A percentile compares a stretch with the other conserved stretches of the same genome.
Conservation (phyloP, 2,113 vertebrate genomes). For the Neotragus pygmaeus region DNA sequence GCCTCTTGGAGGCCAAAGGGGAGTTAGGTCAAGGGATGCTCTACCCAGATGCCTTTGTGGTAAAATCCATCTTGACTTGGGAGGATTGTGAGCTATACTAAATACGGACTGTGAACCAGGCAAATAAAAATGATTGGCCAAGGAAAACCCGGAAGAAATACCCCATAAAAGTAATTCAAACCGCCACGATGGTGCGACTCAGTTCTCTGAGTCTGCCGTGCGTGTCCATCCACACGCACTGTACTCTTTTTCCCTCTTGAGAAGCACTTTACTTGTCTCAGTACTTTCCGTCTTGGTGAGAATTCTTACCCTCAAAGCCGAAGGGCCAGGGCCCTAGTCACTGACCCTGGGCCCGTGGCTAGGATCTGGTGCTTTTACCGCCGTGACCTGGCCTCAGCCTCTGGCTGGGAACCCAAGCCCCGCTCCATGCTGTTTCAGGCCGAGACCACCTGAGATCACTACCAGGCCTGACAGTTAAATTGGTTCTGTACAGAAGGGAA, state of each 20-base stretch:
- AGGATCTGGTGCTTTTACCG: neutral
- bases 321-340: neutral
- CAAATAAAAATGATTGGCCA: neutral
- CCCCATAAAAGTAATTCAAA: neutral
- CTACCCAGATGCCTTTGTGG: neutral
- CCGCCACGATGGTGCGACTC: accelerated
- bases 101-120: neutral
- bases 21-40: neutral
- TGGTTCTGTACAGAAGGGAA: neutral
- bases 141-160: neutral
- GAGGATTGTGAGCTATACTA: neutral
- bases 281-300: neutral
- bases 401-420: neutral
- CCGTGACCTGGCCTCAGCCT: neutral
- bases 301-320: neutral
- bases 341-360: neutral
- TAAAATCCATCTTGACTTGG: neutral
- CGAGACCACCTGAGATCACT: neutral
- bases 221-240: neutral
- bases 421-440: neutral
- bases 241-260: neutral
- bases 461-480: accelerated
- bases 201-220: neutral
- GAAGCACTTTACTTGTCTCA: neutral
- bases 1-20: neutral